phyloP scores from a whole-genome alignment of 2,888 invertebrate species.

The Melitaea athalia region DNA sequence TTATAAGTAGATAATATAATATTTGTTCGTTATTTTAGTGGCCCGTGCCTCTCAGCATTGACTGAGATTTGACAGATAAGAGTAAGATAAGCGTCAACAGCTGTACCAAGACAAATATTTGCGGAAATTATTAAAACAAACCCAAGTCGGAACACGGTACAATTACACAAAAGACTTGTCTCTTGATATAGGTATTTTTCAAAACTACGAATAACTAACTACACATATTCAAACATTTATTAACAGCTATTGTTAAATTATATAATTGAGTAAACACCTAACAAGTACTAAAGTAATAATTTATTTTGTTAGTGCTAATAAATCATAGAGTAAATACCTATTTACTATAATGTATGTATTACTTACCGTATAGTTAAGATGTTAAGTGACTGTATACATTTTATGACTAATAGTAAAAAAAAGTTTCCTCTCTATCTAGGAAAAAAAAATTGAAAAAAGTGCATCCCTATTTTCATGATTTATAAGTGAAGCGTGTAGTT shows the following conservation, averaged over 20 bases:
- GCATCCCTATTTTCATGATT: neutral
- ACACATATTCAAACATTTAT: neutral
- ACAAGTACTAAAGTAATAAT: conserved; percentile 8
- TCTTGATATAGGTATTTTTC: conserved; percentile 30
- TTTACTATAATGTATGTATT: neutral
- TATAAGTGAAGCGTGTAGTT: neutral
- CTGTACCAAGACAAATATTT: conserved; percentile 73
- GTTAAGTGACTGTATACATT: conserved; percentile 3
- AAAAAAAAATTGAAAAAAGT: neutral
- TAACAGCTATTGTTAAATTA: neutral
- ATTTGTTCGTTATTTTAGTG: conserved; percentile 46
- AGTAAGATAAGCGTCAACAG: conserved; percentile 71
- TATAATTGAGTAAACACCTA: conserved; percentile 8
- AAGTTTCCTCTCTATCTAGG: neutral
- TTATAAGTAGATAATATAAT: conserved; percentile 12
- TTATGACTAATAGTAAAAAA: neutral
- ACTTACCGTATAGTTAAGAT: neutral
- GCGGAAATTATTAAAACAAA: conserved; percentile 73
- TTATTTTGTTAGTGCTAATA: conserved; percentile 18
- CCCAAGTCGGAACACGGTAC: conserved; percentile 55
- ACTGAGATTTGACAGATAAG: conserved; percentile 81
- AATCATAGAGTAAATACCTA: conserved; percentile 9
- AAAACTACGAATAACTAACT: neutral
- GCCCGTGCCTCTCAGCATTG: conserved; percentile 76
- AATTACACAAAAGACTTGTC: conserved; percentile 53